phyloP scores from a whole-genome alignment of 2,113 vertebrate genomes.

The Cynopterus brachyotis region DNA sequence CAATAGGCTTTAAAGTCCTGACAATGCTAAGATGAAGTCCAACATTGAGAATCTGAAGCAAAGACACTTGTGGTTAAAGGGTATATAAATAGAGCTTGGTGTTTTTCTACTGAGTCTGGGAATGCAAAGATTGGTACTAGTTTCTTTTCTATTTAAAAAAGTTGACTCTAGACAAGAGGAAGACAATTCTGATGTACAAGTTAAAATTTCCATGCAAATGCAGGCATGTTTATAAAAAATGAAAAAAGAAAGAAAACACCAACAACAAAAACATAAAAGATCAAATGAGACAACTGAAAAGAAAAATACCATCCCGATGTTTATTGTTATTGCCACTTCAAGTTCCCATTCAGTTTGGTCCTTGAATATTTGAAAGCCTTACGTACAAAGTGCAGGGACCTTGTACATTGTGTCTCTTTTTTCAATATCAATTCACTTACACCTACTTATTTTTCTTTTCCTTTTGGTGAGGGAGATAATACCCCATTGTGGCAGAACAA shows the following conservation, averaged over 20 bases:
- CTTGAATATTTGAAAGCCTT: not conserved
- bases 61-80: constrained; percentile 7
- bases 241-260: not conserved
- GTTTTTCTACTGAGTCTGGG: not conserved
- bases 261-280: not conserved
- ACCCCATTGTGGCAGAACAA: not conserved
- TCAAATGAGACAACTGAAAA: not conserved
- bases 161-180: not conserved
- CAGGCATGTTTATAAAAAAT: not conserved
- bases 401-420: not conserved
- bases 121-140: not conserved
- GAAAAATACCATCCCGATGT: not conserved
- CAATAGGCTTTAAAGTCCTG: not conserved
- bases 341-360: not conserved
- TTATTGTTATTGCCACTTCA: not conserved
- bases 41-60: not conserved
- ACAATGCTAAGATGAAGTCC: not conserved
- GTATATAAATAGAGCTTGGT: not conserved
- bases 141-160: not conserved
- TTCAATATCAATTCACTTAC: not conserved
- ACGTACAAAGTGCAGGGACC: not conserved
- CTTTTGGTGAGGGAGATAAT: not conserved
- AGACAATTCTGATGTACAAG: not conserved
- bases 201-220: not conserved
- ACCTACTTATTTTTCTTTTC: not conserved